Base-by-base conservation (phyloP, 2,888 invertebrate genomes). In the Macrostomum cliftonense region DNA sequence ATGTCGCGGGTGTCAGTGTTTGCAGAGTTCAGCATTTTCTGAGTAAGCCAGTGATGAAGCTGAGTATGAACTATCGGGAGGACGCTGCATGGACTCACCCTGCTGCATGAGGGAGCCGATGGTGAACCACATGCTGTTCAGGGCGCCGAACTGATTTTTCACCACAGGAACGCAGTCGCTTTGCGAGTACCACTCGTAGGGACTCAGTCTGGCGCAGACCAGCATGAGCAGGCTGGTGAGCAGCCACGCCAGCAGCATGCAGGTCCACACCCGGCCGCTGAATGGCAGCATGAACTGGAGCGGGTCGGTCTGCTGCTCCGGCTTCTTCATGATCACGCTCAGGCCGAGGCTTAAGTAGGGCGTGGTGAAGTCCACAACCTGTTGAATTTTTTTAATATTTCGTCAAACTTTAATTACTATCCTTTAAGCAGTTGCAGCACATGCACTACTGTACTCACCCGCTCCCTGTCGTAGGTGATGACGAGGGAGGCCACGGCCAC, bases 401-500 rank as follows among this genome's bases (percentile, higher is more conserved):
- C 28, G n/a, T 28, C 28, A 28, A 28, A 28, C 9, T 28, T 28
- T n/a, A n/a, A n/a, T n/a, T n/a, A n/a, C n/a, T n/a, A n/a, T n/a
- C n/a, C n/a, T 28, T 4, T 28, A 28, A 28, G 28, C 9, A 28
- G 28, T n/a, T n/a, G n/a, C n/a, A n/a, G n/a, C n/a, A n/a, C 28
- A 28, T 28, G 28, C 28, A 7, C 5, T 28, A 9, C 28, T 7
- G 28, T 9, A 7, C 28, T 28, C 28, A 28, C 68, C 55, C 82
- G 79, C 66, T 88, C 89, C 64, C 97, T 78, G 67, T 88, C 85
- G 70, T 87, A 91, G 20, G 89, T 97, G 59, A 97, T 95, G 36
- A 95, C 95, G 49, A 97, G 77, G 72, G 95, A 93, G 12, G 91
- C 95, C 44, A 97, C 86, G 1, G 91, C 93, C 56, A 97, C 75